Percentiles rank a stretch among this genome's conserved stretches.
These are phyloP conservation scores for Bungarus multicinctus DNA, from an alignment of 2,113 vertebrate species.

Conservation along the genomic window DNA sequence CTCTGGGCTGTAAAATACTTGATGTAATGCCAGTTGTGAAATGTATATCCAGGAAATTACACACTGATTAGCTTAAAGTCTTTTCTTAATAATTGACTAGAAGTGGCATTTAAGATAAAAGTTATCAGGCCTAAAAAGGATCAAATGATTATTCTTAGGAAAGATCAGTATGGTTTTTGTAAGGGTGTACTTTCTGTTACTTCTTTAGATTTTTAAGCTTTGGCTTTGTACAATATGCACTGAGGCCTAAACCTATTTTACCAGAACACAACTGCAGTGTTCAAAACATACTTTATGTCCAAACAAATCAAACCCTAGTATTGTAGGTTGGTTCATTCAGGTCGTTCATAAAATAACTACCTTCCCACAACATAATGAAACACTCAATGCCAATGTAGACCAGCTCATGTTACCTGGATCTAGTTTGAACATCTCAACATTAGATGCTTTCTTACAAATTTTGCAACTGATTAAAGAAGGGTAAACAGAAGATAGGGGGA, in stretches of 20 bases:
- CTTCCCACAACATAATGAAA: neutral
- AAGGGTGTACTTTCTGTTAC: neutral
- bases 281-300: neutral
- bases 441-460: neutral
- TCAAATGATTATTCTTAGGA: neutral
- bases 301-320: neutral
- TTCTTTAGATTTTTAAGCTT: neutral
- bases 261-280: neutral
- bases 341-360: neutral
- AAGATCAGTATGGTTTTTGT: neutral
- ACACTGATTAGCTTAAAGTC: neutral
- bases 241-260: neutral
- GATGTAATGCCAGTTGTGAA: neutral
- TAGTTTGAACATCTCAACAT: neutral
- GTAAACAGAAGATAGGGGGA: neutral
- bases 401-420: neutral
- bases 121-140: neutral
- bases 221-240: neutral
- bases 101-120: neutral
- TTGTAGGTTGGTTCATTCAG: neutral
- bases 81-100: neutral
- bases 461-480: neutral
- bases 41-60: neutral
- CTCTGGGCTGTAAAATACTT: neutral
- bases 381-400: neutral